Base-by-base conservation (phyloP, 2,888 invertebrate genomes). In the Caenorhabditis sinica region DNA sequence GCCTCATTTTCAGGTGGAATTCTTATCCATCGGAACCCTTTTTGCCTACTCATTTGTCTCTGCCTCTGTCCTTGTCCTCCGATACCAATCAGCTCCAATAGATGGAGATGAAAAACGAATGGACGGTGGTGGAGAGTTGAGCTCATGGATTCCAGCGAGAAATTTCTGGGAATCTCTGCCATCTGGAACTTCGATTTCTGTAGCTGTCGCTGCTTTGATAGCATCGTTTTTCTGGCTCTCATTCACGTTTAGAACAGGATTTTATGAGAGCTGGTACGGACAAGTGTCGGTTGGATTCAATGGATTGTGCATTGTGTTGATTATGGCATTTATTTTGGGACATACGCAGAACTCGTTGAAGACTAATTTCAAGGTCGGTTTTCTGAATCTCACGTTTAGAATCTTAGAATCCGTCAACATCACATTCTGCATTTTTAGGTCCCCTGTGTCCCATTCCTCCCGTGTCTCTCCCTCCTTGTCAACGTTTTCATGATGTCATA, bases 401-500 rank as follows among this genome's bases (percentile, higher is more conserved):
- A 36, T 6, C 28, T 53, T 23, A 17, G 15, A 9, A 40, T 40
- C 49, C 6, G 17, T 49, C 13, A 6, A 17, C 13, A 49, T 49
- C n/a, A 49, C 2, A 49, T 9, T 30, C 17, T 33, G 8, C n/a
- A 23, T 25, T 76, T 73, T 30, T 49, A 86, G 86, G 89, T 89
- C 25, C 79, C 81, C n/a, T 83, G 74, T 51, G 72, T 86, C 5
- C 84, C 84, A 28, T 85, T 79, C 45, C 68, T 77, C 8, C 86
- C 86, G 11, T 82, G 83, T 58, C 40, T 84, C 6, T 74, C 75
- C n/a, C 80, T 97, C 85, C 95, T 96, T 76, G 96, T 97, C 90
- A 97, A 97, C 94, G 96, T 97, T 93, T 97, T 97, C 94, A 95
- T 97, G 92, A 97, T 97, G 93, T 95, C 97, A 93, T 97, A 97